phyloP scores from a whole-genome alignment of 2,888 invertebrate genomes.

The Norana najaformis region DNA sequence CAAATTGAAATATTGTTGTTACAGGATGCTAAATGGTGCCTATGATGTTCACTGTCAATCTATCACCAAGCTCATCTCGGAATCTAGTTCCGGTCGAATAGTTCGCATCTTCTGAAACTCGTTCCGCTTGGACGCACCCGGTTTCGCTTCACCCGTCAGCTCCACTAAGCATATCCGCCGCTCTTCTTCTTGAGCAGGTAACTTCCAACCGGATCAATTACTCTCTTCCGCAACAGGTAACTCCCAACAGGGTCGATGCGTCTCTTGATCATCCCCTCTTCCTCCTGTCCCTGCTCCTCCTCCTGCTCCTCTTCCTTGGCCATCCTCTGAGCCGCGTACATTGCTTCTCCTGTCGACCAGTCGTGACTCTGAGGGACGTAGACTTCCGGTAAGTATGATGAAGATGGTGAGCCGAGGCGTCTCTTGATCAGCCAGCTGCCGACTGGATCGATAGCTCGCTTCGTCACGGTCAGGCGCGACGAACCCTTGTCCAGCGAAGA shows the following conservation, averaged over 20 bases:
- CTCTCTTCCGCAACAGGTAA: background rate
- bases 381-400: too few species aligned
- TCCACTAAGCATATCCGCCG: background rate
- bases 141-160: background rate
- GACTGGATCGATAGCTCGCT: background rate
- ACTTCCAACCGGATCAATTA: constrained; percentile 5
- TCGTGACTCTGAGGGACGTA: background rate
- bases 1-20: background rate
- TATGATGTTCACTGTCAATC: background rate
- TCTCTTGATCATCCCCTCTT: background rate
- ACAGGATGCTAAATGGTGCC: background rate
- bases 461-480: background rate
- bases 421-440: background rate
- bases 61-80: background rate
- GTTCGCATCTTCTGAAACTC: background rate
- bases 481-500: background rate
- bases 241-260: background rate
- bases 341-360: background rate
- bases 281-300: background rate
- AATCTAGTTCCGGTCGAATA: background rate
- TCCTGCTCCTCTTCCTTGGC: background rate
- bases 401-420: background rate
- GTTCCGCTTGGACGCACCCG: background rate
- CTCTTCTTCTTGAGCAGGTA: constrained; percentile 19
- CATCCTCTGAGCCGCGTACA: background rate